Conservation (phyloP, 2,797 vertebrate genomes). For the Okamejei kenojei region DNA sequence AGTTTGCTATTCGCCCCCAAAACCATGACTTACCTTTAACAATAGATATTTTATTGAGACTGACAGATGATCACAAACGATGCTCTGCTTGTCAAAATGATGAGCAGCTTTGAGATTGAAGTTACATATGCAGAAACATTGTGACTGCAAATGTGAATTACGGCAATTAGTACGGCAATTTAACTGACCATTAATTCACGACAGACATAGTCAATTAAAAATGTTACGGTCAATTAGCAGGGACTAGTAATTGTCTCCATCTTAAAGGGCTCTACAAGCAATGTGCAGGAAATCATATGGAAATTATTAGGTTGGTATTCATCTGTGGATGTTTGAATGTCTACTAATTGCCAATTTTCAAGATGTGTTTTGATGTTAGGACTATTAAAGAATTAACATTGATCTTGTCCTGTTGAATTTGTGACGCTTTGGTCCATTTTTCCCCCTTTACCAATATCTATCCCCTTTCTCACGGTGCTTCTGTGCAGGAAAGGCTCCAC, state of each 20-base stretch:
- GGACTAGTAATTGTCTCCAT: neutral
- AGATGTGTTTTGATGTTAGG: neutral
- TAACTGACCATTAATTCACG: constrained; percentile 6
- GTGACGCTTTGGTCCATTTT: neutral
- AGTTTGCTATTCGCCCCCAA: neutral
- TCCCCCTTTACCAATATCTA: no score
- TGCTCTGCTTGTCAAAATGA: neutral
- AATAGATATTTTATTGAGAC: neutral
- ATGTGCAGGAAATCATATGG: neutral
- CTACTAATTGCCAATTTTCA: neutral
- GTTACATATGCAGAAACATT: neutral
- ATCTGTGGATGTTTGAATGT: neutral
- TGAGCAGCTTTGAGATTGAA: neutral
- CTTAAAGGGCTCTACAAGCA: neutral
- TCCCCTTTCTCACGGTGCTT: no score
- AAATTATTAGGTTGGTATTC: neutral
- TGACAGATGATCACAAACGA: no score
- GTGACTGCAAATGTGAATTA: neutral
- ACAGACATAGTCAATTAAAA: neutral
- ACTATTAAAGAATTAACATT: neutral
- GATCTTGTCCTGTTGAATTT: neutral
- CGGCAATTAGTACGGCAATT: neutral
- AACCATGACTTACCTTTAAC: neutral
- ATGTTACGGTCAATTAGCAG: constrained; percentile 14
- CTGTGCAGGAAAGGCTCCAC: no score